Evolutionary conservation across 1,140 invertebrate genomes (phyloP).

Genomic region (Tribolium madens): DNA sequence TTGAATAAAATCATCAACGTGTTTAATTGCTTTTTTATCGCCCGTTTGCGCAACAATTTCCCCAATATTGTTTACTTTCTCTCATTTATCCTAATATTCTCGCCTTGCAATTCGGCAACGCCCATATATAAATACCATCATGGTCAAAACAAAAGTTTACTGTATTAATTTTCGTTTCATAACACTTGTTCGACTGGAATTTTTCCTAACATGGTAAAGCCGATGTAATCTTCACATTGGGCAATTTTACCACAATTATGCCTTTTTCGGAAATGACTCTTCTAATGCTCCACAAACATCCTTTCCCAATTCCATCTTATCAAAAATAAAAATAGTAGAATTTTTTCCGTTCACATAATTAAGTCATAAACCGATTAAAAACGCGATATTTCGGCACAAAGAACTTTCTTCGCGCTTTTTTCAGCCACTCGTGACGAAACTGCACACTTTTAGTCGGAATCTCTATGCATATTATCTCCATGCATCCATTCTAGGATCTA

Average conservation of each 20-base stretch:
- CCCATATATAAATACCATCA: constrained; percentile 26
- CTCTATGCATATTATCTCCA: background rate
- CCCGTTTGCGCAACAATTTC: constrained; percentile 13
- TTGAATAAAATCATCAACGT: background rate
- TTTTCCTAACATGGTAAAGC: constrained; percentile 14
- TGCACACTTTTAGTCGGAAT: background rate
- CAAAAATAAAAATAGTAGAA: background rate
- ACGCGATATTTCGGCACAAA: background rate
- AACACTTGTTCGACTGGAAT: constrained; percentile 21
- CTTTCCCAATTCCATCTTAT: background rate
- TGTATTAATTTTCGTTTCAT: constrained; percentile 19
- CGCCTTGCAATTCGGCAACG: constrained; percentile 6
- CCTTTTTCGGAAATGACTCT: constrained; percentile 19
- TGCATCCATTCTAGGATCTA: background rate
- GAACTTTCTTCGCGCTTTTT: background rate
- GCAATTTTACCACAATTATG: constrained; percentile 18
- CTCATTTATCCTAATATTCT: constrained; percentile 28
- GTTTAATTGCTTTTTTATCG: background rate
- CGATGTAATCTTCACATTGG: constrained; percentile 27
- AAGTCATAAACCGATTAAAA: background rate
- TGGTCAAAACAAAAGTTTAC: constrained; percentile 23
- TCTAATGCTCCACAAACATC: background rate
- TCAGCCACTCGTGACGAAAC: background rate
- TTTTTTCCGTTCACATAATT: background rate
- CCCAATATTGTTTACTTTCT: constrained; percentile 20